These are phyloP conservation scores for Melitaea cinxia DNA, from an alignment of 1,140 invertebrate species.

Conservation along the genomic window DNA sequence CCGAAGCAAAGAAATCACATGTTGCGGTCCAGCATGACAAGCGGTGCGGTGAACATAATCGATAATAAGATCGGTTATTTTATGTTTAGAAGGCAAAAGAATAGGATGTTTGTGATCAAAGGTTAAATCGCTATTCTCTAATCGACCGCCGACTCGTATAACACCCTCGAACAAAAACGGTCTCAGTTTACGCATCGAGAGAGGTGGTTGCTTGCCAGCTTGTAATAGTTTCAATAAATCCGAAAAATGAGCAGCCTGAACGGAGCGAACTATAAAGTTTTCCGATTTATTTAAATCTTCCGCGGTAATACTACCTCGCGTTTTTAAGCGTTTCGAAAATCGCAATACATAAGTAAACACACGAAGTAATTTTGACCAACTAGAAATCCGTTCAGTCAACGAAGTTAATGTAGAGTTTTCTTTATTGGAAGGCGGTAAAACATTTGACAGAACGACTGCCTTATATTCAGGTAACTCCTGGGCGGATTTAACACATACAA, in stretches of 20 bases:
- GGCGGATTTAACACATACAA: too few relatives aligned
- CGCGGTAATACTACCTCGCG: neutral
- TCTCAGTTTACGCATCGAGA: neutral
- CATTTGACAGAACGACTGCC: neutral
- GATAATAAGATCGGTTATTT: neutral
- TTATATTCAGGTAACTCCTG: neutral
- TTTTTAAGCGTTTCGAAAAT: neutral
- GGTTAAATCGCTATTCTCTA: neutral
- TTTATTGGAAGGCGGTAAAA: too few relatives aligned
- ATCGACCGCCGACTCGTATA: neutral
- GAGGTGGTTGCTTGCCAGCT: neutral
- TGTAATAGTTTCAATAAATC: neutral
- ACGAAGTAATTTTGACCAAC: neutral
- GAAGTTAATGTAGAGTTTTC: neutral
- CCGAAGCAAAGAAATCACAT: neutral
- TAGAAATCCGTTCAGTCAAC: neutral
- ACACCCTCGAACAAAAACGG: neutral
- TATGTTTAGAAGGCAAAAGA: neutral
- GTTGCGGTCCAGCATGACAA: neutral
- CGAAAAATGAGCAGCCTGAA: neutral
- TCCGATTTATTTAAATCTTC: neutral
- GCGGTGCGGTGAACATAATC: neutral
- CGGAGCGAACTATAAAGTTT: neutral
- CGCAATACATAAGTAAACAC: neutral
- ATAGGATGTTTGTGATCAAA: conserved; percentile 6